Percentiles rank a stretch among this genome's conserved stretches.
These are phyloP conservation scores for Hyles lineata DNA, from an alignment of 2,888 invertebrate species.

Conservation along the genomic window DNA sequence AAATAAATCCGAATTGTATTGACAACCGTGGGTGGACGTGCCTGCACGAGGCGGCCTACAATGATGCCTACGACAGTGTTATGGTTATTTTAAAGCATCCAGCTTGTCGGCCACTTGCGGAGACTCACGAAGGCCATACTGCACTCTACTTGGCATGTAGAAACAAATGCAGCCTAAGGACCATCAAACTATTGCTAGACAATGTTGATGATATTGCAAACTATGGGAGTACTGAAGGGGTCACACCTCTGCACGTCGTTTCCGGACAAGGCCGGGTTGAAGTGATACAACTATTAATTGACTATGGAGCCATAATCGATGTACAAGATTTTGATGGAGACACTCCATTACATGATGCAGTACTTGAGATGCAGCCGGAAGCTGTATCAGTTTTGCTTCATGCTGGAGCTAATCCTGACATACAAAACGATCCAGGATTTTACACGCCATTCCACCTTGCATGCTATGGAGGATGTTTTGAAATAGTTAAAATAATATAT, in stretches of 20 bases:
- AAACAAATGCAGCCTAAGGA: slow-evolving; percentile 62
- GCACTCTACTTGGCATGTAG: slow-evolving; percentile 77
- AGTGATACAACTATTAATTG: slow-evolving; percentile 67
- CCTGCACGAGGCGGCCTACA: slow-evolving; percentile 80
- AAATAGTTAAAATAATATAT: slow-evolving; percentile 61
- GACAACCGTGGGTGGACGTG: slow-evolving; percentile 84
- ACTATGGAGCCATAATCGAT: slow-evolving; percentile 72
- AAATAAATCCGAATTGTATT: slow-evolving; percentile 75
- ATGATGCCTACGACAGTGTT: slow-evolving; percentile 70
- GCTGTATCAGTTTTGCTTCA: slow-evolving; percentile 66
- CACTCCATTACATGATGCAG: slow-evolving; percentile 78
- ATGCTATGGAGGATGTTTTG: slow-evolving; percentile 67
- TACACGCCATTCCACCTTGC: slow-evolving; percentile 78
- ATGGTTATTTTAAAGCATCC: slow-evolving; percentile 66
- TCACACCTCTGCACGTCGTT: slow-evolving; percentile 76
- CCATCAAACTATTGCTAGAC: slow-evolving; percentile 66
- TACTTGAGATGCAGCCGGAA: slow-evolving; percentile 58
- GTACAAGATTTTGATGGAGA: slow-evolving; percentile 81
- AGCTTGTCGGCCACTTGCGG: slow-evolving; percentile 63
- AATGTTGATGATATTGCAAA: slow-evolving; percentile 70
- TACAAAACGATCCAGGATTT: slow-evolving; percentile 63
- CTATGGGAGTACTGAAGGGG: slow-evolving; percentile 75
- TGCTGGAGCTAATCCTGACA: slow-evolving; percentile 73
- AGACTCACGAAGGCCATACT: slow-evolving; percentile 81
- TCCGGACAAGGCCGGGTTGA: slow-evolving; percentile 71